Evolutionary conservation across 2,888 invertebrate species (phyloP).

Genomic region (Hirtodrosophila cameraria): DNA sequence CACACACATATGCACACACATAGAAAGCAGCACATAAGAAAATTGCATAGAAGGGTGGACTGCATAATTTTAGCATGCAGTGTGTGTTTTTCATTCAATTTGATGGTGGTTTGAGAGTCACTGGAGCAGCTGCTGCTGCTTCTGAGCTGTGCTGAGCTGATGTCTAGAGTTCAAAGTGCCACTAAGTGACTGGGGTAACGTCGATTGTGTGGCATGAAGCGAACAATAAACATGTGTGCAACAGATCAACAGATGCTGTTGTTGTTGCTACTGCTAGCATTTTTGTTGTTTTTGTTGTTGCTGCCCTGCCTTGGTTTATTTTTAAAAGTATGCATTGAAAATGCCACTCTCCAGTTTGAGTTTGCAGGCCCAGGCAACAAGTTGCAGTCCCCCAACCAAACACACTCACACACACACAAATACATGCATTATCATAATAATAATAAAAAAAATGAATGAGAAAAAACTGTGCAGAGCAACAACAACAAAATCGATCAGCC

Average conservation of each 20-base stretch:
- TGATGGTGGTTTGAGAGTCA: conserved; percentile 45
- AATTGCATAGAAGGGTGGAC: conserved; percentile 27
- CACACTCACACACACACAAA: conserved; percentile 22
- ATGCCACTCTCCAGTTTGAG: conserved; percentile 52
- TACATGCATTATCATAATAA: conserved; percentile 39
- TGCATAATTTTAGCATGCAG: conserved; percentile 44
- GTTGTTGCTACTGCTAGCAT: too few relatives aligned
- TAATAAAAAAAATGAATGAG: conserved; percentile 40
- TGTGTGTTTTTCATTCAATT: conserved; percentile 40
- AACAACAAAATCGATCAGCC: conserved; percentile 56
- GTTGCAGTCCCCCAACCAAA: conserved; percentile 57
- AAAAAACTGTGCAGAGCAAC: conserved; percentile 44
- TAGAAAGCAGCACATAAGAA: conserved; percentile 16
- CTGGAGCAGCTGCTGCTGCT: conserved; percentile 43
- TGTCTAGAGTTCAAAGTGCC: conserved; percentile 67
- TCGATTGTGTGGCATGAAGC: conserved; percentile 41
- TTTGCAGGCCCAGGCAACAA: conserved; percentile 57
- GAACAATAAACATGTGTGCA: conserved; percentile 54
- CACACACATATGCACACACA: neutral
- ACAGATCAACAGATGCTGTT: conserved; percentile 51
- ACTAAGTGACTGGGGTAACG: conserved; percentile 72
- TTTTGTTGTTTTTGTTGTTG: conserved; percentile 14
- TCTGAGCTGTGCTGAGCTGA: too few relatives aligned
- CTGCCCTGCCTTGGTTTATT: conserved; percentile 64
- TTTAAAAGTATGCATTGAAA: conserved; percentile 54